Conservation (phyloP, 2,888 invertebrate species). For the Eristalinus sepulchralis region DNA sequence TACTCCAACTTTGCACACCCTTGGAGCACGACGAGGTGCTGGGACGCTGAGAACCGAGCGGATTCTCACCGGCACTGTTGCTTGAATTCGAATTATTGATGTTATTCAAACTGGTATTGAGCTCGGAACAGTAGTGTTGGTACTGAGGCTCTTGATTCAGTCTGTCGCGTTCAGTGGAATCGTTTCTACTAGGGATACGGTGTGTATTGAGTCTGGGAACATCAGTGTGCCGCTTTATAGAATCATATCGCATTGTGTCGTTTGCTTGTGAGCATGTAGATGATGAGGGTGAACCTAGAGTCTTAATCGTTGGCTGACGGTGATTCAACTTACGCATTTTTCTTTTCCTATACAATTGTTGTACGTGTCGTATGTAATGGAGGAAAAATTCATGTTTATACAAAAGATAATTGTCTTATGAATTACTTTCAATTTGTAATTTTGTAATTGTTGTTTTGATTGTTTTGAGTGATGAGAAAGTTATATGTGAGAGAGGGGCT, state of each 20-base stretch:
- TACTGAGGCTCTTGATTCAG: constrained; percentile 74
- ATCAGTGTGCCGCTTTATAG: constrained; percentile 62
- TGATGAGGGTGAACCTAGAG: constrained; percentile 75
- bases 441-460: background rate
- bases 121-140: constrained; percentile 72
- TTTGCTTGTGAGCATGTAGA: constrained; percentile 76
- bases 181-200: constrained; percentile 74
- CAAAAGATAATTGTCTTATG: constrained; percentile 35
- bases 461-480: constrained; percentile 5
- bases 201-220: constrained; percentile 61
- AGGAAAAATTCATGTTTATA: constrained; percentile 37
- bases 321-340: constrained; percentile 69
- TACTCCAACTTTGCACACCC: constrained; percentile 88
- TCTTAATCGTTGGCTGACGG: constrained; percentile 63
- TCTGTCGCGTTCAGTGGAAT: constrained; percentile 78
- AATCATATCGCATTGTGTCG: constrained; percentile 65
- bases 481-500: background rate
- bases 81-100: constrained; percentile 67
- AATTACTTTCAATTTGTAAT: constrained; percentile 8
- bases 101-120: constrained; percentile 69
- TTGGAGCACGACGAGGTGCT: constrained; percentile 71
- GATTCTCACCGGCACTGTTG: constrained; percentile 47
- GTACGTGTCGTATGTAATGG: constrained; percentile 27
- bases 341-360: constrained; percentile 65
- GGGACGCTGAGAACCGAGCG: constrained; percentile 53